Evolutionary conservation across 1,140 invertebrate species (phyloP), one percentile per base, ranked within the genome.

Genomic region (Euwallacea fornicatus): DNA sequence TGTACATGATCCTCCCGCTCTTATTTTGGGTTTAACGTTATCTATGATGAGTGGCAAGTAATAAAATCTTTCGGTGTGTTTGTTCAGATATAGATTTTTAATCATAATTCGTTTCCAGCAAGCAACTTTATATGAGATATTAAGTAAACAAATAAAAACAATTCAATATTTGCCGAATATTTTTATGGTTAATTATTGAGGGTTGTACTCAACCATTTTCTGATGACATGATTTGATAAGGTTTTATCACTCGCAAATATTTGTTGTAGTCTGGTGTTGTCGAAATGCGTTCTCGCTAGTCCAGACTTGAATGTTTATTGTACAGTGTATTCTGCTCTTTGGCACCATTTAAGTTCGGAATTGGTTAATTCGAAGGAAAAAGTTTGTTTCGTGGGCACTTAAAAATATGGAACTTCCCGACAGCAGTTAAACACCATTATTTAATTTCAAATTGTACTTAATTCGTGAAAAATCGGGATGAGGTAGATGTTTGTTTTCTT

Each of bases 161-260:
- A 64, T 64, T 64, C 61, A 64, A 64, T 64, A 64, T 61, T 61
- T 61, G 59, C 42, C 7, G 55, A 41, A 43, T 43, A 61, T 64
- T 64, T 64, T 64, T 64, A 13, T 50, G 61, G 61, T 64, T 64
- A 64, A 64, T 50, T 64, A 64, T 64, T 50, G 46, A 64, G 61
- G 44, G 61, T 50, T 64, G 10, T 64, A 64, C 61, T 64, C 61
- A 33, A 64, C 61, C n/a, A 64, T 64, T 64, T 64, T 64, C 61
- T 64, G 61, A 64, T 64, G 61, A 64, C 61, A 64, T 50, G 61
- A 50, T 64, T 64, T 47, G 61, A 64, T 64, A 64, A 64, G 43
- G 43, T 13, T 64, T 64, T 33, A 33, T 33, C 21, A 33, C 21
- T 33, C 21, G 21, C 21, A 33, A 33, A 33, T 33, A 33, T 33